Conservation (phyloP, 1,140 invertebrate species). For the Drosophila ironensis region DNA sequence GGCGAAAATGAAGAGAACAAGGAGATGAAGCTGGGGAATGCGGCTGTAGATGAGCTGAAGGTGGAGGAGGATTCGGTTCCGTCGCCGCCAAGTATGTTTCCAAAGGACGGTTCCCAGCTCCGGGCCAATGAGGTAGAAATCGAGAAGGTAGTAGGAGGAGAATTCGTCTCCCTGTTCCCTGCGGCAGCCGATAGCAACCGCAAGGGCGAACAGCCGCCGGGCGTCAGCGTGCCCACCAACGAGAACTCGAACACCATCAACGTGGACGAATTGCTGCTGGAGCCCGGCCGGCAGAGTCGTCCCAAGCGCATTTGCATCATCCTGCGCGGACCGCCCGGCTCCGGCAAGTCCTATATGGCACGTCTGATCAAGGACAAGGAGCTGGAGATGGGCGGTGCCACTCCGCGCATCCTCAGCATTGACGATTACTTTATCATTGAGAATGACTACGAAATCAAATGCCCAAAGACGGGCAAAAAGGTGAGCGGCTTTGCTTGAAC, state of each 20-base stretch:
- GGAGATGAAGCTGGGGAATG: no score
- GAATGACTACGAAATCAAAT: constrained; percentile 90
- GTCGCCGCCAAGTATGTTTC: constrained; percentile 24
- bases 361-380: constrained; percentile 90
- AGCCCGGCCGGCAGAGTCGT: constrained; percentile 85
- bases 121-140: no score
- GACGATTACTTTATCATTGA: constrained; percentile 98
- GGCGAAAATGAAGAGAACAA: no score
- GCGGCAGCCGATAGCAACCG: constrained; percentile 58
- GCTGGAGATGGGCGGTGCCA: constrained; percentile 83
- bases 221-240: constrained; percentile 37
- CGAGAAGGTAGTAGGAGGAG: neutral
- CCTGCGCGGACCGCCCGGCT: constrained; percentile 92
- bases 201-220: constrained; percentile 10
- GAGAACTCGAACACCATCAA: constrained; percentile 83
- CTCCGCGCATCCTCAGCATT: constrained; percentile 94
- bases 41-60: no score
- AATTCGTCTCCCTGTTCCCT: constrained; percentile 36
- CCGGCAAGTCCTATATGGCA: constrained; percentile 91
- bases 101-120: neutral
- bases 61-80: constrained; percentile 29
- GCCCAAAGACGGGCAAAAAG: constrained; percentile 90
- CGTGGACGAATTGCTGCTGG: constrained; percentile 91
- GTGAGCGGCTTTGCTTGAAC: no score
- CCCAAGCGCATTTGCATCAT: constrained; percentile 92